Percentiles rank a stretch among this genome's conserved stretches.
These are phyloP conservation scores for Napeogenes sylphis DNA, from an alignment of 2,888 invertebrate genomes.

Conservation along the genomic window DNA sequence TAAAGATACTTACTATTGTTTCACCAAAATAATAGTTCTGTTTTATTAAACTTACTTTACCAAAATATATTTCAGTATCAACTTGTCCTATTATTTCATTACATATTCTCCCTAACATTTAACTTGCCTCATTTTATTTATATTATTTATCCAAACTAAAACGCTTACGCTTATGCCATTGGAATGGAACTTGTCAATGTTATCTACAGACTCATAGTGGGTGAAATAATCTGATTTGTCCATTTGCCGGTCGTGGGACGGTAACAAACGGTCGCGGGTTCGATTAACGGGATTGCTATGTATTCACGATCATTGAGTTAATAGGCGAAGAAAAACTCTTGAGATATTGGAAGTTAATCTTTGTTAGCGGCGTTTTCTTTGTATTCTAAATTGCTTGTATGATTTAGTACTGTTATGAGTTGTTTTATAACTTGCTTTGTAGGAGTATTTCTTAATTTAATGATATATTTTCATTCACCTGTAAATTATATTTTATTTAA, in stretches of 20 bases:
- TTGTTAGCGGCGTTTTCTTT: constrained; percentile 23
- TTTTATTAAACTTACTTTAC: no score
- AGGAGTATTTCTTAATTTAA: background rate
- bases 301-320: constrained; percentile 52
- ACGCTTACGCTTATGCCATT: constrained; percentile 35
- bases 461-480: no score
- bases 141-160: background rate
- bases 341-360: constrained; percentile 31
- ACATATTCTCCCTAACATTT: no score
- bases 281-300: constrained; percentile 71
- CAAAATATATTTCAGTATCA: no score
- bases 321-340: constrained; percentile 35
- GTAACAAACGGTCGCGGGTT: constrained; percentile 63
- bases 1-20: no score
- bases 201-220: constrained; percentile 74
- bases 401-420: background rate
- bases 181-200: constrained; percentile 40
- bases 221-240: constrained; percentile 78
- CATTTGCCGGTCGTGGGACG: constrained; percentile 67
- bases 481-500: background rate
- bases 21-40: no score
- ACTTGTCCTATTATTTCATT: no score
- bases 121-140: no score
- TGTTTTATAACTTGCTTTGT: background rate
- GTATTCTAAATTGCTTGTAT: constrained; percentile 18